Base-by-base conservation (phyloP, 2,797 vertebrate species). In the Cyprinodon diabolis region DNA sequence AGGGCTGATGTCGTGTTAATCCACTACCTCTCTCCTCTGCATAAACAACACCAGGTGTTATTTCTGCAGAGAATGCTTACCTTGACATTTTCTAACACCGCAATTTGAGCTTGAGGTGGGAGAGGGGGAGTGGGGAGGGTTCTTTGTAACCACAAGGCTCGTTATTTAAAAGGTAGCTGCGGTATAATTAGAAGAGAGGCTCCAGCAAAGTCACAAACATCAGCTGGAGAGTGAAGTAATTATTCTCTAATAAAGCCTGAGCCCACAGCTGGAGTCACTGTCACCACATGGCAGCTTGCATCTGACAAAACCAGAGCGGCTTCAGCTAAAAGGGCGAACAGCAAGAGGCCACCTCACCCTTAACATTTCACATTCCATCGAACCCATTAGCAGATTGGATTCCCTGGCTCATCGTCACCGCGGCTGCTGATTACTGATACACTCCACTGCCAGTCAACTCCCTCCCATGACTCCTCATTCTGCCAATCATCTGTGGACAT, bases 331-430 rank as follows among this genome's bases (percentile, higher is more conserved):
- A 93, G 86, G 90, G 86, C 87, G 86, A 87, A 76, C 81, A 86
- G 85, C 84, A 68, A 87, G 90, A 85, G 77, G 48, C 89, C 62
- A 75, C 63, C 72, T 67, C 78, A 77, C 80, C 84, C 85, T 87
- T 88, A 91, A 91, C 90, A 84, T 91, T 90, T 91, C 90, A 89
- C 88, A 89, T 92, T 91, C 80, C 91, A 90, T 91, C 89, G 78
- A 89, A 80, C 86, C 85, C 90, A 91, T 92, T 91, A 92, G 87
- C 84, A 85, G 88, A 91, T 87, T 90, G 85, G 88, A 88, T 91
- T 90, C 86, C 89, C 75, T 83, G 76, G 84, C 86, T 90, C 86
- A 86, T 87, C 83, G 68, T 90, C 87, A 85, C 87, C 81, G 67
- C 68, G 54, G 73, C 80, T 75, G 72, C 81, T 82, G 87, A 90